Base-by-base conservation (phyloP, 2,797 vertebrate species). In the Menidia menidia region DNA sequence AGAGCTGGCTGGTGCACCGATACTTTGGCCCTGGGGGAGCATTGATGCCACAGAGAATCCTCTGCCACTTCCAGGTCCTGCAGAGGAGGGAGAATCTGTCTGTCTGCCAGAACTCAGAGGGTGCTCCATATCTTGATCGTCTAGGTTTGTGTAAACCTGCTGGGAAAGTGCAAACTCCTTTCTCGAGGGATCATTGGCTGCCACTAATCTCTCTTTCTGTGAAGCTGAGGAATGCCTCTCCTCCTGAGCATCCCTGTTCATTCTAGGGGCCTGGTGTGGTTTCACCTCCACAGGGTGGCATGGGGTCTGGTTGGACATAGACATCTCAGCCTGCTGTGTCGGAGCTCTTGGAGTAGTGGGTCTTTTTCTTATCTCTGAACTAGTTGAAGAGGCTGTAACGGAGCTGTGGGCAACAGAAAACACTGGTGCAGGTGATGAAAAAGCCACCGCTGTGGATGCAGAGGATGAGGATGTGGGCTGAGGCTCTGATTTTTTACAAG, bases 41-140 rank as follows among this genome's bases (percentile, higher is more conserved):
- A 99, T 97, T 0, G 98, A 99, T 0, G 98, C 98, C 71, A 99
- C 97, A 0, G 97, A 98, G 90, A 99, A 99, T 45, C 96, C 95
- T 58, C 95, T 94, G 60, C 95, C 96, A 63, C 94, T 95, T 25
- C 92, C 96, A 42, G 95, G 95, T 60, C 93, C 96, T 16, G 94
- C 90, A 18, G 95, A 96, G 93, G 96, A 89, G 0, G 97, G 96
- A 8, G 97, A 98, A 80, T 98, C 97, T 0, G 96, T 92, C 82
- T 98, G 97, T 71, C 96, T 90, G 75, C 73, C 94, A 4, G 93
- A 59, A 0, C 94, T 86, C 71, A 96, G 83, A 4, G 95, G 88
- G 39, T 93, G 89, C 52, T 90, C 91, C 45, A 94, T 87, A 0
- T 88, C 83, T 64, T 98, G 96, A 69, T 95, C 95, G 5, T 97